Base-by-base conservation (phyloP, 1,140 invertebrate species). In the Phthorimaea operculella region DNA sequence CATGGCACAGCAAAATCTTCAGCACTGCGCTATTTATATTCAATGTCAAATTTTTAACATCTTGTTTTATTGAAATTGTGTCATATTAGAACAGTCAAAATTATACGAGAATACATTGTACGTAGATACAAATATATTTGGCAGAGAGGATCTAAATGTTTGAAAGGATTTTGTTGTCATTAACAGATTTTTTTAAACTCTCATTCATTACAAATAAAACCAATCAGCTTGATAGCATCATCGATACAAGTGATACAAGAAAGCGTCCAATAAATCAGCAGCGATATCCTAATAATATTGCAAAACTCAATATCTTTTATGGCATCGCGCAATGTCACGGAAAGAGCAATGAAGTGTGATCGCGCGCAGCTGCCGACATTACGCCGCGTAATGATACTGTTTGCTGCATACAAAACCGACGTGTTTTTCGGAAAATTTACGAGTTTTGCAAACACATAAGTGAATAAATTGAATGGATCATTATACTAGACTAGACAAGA, bases 311-410 rank as follows among this genome's bases (percentile, higher is more conserved):
- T 76, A 74, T 70, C 62, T 74, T 79, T 79, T 77, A 81, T 76
- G 64, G 68, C 59, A 63, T 73, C 62, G 65, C 17, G 67, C 70
- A 78, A 82, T 82, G 79, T 82, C 75, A 78, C 62, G 79, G 79
- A 82, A 82, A 70, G 72, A 56, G 64, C 72, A 79, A 76, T 82
- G 79, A 78, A 59, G 70, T 78, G 74, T 75, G 58, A 74, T 63
- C 57, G 54, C 48, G 61, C 63, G 68, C 76, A 82, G 71, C 76
- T 81, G 78, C 67, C 70, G 52, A 50, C 58, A 53, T 69, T 70
- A 59, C 60, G 45, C 42, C 21, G 45, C 51, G 51, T 70, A 68
- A 68, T 67, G 62, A 68, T 51, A 57, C 58, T 62, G 59, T 63
- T 66, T 64, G 63, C 55, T 62, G 55, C 58, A 65, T 42, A 42